A percentile compares a stretch with the other conserved stretches of the same genome.
phyloP scores from a whole-genome alignment of 2,797 vertebrate genomes.

The Merluccius polli region DNA sequence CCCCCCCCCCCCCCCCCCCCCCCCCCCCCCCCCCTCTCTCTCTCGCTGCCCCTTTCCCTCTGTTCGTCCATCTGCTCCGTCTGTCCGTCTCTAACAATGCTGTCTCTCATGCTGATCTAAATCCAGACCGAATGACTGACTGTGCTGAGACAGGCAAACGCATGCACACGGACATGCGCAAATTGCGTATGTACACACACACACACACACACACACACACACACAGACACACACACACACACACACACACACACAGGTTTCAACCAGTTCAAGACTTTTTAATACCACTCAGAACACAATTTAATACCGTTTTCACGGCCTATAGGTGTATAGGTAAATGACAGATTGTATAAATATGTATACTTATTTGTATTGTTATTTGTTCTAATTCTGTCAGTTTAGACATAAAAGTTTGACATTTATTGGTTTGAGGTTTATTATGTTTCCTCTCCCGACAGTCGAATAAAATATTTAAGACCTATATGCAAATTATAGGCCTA shows the following conservation, averaged over 20 bases:
- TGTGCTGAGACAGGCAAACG: constrained; percentile 47
- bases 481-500: too few species aligned
- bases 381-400: too few species aligned
- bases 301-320: background rate
- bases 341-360: too few species aligned
- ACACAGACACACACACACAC: constrained; percentile 15
- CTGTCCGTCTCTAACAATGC: constrained; percentile 50
- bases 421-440: too few species aligned
- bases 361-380: too few species aligned
- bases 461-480: too few species aligned
- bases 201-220: constrained; percentile 16
- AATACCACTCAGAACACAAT: background rate
- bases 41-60: constrained; percentile 30
- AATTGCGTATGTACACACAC: background rate
- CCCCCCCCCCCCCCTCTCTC: constrained; percentile 26
- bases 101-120: constrained; percentile 57
- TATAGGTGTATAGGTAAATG: too few species aligned
- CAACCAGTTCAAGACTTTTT: too few species aligned
- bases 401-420: too few species aligned
- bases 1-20: constrained; percentile 20
- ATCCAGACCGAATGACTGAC: constrained; percentile 64
- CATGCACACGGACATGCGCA: constrained; percentile 18
- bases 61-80: constrained; percentile 28
- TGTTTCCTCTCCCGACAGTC: too few species aligned
- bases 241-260: background rate